Conservation (phyloP, 1,140 invertebrate genomes). For the Drosophila elegans region DNA sequence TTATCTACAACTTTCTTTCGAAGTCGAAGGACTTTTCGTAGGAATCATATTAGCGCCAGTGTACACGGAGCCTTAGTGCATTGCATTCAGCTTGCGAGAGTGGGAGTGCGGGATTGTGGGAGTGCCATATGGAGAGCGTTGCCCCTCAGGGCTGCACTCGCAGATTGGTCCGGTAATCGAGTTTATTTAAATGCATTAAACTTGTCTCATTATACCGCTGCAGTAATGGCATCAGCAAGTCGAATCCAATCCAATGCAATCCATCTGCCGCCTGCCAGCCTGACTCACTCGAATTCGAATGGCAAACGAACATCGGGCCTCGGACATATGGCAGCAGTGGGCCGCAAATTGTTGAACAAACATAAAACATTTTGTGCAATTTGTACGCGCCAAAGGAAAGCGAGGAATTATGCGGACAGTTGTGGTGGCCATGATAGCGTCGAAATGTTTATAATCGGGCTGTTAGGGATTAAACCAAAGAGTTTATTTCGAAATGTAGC, state of each 20-base stretch:
- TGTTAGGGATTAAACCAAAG: not conserved
- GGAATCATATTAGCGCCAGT: not conserved
- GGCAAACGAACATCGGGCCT: slow-evolving; percentile 4
- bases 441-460: not conserved
- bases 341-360: slow-evolving; percentile 62
- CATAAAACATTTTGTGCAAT: slow-evolving; percentile 61
- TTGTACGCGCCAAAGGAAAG: slow-evolving; percentile 48
- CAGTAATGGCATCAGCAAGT: slow-evolving; percentile 36
- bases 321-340: slow-evolving; percentile 68
- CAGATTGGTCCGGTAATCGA: slow-evolving; percentile 53
- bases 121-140: slow-evolving; percentile 43
- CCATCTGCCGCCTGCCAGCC: not conserved
- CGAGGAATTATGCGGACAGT: slow-evolving; percentile 20
- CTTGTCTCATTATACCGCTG: slow-evolving; percentile 31
- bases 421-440: not conserved
- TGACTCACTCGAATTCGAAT: slow-evolving; percentile 6
- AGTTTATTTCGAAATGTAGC: not conserved
- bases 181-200: slow-evolving; percentile 79
- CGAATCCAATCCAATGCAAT: slow-evolving; percentile 16
- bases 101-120: not conserved
- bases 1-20: too few species aligned
- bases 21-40: too few species aligned
- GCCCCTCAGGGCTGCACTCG: slow-evolving; percentile 10
- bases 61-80: not conserved
- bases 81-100: not conserved